These are phyloP conservation scores for Chrysolina haemoptera DNA, from an alignment of 2,888 invertebrate species.

Conservation along the genomic window DNA sequence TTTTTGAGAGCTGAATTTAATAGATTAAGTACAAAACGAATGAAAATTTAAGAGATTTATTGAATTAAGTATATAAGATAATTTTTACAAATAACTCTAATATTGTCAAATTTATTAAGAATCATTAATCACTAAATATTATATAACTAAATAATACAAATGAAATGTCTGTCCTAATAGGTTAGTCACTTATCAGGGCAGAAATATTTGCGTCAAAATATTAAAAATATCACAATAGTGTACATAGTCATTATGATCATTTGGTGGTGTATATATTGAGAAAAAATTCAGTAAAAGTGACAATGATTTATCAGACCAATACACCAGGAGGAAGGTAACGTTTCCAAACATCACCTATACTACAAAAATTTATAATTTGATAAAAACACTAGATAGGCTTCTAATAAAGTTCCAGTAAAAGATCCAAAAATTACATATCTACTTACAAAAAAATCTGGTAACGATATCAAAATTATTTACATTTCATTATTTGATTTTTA, in stretches of 20 bases:
- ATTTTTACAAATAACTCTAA: slow-evolving; percentile 41
- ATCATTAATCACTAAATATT: slow-evolving; percentile 33
- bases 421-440: background rate
- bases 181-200: background rate
- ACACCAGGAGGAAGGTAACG: background rate
- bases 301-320: background rate
- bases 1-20: background rate
- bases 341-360: background rate
- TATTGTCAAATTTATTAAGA: slow-evolving; percentile 45
- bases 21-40: background rate
- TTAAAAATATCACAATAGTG: slow-evolving; percentile 43
- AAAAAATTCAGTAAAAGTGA: slow-evolving; percentile 20
- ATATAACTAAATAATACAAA: slow-evolving; percentile 24
- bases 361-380: slow-evolving; percentile 8
- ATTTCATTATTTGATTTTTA: background rate
- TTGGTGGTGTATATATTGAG: slow-evolving; percentile 22
- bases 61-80: background rate
- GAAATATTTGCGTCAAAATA: slow-evolving; percentile 29
- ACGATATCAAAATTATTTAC: slow-evolving; percentile 4
- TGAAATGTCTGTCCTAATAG: slow-evolving; percentile 11
- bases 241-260: slow-evolving; percentile 35
- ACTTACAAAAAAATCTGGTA: slow-evolving; percentile 3
- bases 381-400: background rate
- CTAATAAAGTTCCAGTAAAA: background rate
- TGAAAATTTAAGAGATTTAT: background rate